Percentiles rank a stretch among this genome's conserved stretches.
Evolutionary conservation across 1,140 invertebrate species (phyloP).

Genomic region (Andrena cerasifolii): DNA sequence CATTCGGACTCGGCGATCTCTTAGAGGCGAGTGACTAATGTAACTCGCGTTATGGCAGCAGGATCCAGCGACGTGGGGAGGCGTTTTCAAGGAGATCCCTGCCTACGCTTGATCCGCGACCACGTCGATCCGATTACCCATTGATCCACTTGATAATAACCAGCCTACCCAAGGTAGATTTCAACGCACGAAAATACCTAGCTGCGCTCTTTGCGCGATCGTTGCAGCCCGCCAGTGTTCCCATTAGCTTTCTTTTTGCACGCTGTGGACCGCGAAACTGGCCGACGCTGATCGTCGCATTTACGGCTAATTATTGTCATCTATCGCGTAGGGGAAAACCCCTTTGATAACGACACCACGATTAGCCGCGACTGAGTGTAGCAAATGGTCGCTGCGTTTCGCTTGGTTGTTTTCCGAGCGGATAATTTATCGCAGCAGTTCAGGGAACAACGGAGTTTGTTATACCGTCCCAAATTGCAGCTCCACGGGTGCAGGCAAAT

Average conservation of each 20-base stretch:
- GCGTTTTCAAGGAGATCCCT: constrained; percentile 54
- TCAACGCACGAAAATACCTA: not conserved
- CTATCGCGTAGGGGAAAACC: too few relatives aligned
- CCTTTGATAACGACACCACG: too few relatives aligned
- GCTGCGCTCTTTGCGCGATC: not conserved
- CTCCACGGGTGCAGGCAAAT: too few relatives aligned
- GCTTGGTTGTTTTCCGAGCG: too few relatives aligned
- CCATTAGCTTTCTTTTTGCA: not conserved
- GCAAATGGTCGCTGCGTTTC: too few relatives aligned
- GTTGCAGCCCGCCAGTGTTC: not conserved
- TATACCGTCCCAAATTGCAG: too few relatives aligned
- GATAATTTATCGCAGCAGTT: too few relatives aligned
- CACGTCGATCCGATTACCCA: constrained; percentile 43
- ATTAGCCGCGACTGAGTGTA: too few relatives aligned
- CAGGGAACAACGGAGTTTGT: too few relatives aligned
- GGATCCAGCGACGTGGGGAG: constrained; percentile 28
- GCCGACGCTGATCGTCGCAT: not conserved
- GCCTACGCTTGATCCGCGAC: constrained; percentile 47
- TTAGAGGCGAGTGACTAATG: constrained; percentile 45
- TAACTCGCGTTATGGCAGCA: constrained; percentile 18
- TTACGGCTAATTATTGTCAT: not conserved
- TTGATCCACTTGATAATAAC: constrained; percentile 41
- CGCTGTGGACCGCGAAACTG: too few relatives aligned
- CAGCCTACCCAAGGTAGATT: not conserved
- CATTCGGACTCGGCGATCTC: constrained; percentile 23